These are phyloP conservation scores for Zaprionus gabonicus DNA, from an alignment of 1,140 invertebrate species.

Conservation along the genomic window DNA sequence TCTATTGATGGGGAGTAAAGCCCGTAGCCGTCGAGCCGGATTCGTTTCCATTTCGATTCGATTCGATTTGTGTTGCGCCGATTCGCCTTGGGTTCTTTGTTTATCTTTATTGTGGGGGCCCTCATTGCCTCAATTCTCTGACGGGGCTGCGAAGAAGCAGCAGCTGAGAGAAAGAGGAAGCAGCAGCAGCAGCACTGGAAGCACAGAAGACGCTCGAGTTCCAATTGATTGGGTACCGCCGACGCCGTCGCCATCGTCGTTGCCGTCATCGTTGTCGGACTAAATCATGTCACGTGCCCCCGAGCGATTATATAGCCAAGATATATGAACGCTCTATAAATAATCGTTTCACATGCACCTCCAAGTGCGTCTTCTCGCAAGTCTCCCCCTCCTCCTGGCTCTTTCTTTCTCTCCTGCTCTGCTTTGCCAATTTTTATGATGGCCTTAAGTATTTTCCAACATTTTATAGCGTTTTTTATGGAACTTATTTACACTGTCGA, in stretches of 20 bases:
- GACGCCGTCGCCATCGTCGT: background rate
- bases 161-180: background rate
- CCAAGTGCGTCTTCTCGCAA: constrained; percentile 24
- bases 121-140: constrained; percentile 22
- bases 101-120: constrained; percentile 65
- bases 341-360: constrained; percentile 28
- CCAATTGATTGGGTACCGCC: constrained; percentile 35
- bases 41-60: constrained; percentile 30
- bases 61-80: background rate
- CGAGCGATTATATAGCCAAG: constrained; percentile 47
- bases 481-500: constrained; percentile 4
- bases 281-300: constrained; percentile 58
- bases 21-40: background rate
- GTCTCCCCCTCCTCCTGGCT: background rate
- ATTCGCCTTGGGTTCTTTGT: constrained; percentile 30
- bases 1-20: constrained; percentile 18
- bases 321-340: constrained; percentile 39
- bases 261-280: background rate
- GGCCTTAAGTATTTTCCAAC: constrained; percentile 21
- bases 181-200: background rate
- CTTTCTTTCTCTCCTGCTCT: background rate
- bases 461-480: constrained; percentile 13
- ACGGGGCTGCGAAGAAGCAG: background rate
- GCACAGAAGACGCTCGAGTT: background rate
- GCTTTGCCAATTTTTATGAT: constrained; percentile 44